A percentile compares a stretch with the other conserved stretches of the same genome.
Evolutionary conservation across 2,888 invertebrate genomes (phyloP).

Genomic region (Stenoptilia bipunctidactyla): DNA sequence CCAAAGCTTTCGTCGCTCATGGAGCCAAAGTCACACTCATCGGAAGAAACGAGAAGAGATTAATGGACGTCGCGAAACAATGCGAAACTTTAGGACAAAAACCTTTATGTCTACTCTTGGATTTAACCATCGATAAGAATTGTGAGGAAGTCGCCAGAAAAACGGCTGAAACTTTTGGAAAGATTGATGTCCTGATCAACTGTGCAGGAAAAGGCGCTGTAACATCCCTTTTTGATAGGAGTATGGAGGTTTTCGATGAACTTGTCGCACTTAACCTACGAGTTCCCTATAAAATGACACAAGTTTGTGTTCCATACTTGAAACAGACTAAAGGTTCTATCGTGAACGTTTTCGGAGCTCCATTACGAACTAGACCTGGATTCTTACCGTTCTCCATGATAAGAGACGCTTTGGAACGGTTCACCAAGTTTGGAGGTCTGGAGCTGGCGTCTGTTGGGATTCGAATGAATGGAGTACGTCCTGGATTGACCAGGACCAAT

Average conservation of each 20-base stretch:
- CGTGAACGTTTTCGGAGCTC: conserved; percentile 36
- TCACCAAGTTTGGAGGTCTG: conserved; percentile 29
- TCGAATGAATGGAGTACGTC: conserved; percentile 29
- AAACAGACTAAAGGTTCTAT: conserved; percentile 37
- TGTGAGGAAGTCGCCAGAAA: conserved; percentile 35
- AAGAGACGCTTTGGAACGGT: conserved; percentile 27
- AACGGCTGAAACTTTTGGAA: conserved; percentile 29
- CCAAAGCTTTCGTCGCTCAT: conserved; percentile 33
- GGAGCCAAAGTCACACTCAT: conserved; percentile 33
- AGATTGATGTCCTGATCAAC: conserved; percentile 36
- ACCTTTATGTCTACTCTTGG: conserved; percentile 32
- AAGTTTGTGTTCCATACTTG: conserved; percentile 32
- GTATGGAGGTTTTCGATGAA: conserved; percentile 38
- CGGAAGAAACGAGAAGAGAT: conserved; percentile 33
- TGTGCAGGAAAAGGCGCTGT: conserved; percentile 35
- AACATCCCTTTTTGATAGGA: conserved; percentile 34
- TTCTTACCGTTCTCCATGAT: conserved; percentile 26
- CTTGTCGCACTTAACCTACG: conserved; percentile 33
- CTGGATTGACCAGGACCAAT: conserved; percentile 28
- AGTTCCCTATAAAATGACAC: conserved; percentile 39
- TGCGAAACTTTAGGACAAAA: conserved; percentile 28
- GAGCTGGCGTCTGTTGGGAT: conserved; percentile 28
- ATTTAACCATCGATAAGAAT: conserved; percentile 29
- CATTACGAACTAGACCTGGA: conserved; percentile 32
- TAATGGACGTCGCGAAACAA: conserved; percentile 26